These are phyloP conservation scores for Rhynchotus rufescens DNA, from an alignment of 2,797 vertebrate species.

Conservation along the genomic window DNA sequence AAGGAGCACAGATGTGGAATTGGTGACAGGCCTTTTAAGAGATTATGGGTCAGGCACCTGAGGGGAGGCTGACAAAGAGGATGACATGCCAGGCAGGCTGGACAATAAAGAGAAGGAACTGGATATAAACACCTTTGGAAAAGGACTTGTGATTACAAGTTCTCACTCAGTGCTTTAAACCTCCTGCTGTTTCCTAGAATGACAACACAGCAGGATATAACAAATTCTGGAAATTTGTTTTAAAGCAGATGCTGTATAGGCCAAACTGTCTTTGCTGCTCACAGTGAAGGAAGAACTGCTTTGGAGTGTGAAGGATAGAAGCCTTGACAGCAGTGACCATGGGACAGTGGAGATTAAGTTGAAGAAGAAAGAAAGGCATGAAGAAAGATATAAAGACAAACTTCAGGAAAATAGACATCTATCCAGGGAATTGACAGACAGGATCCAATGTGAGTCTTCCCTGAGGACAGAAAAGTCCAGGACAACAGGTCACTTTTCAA, in stretches of 20 bases:
- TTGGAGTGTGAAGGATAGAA: neutral
- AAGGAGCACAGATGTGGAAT: neutral
- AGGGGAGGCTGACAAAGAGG: neutral
- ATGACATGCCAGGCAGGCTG: neutral
- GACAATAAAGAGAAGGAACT: neutral
- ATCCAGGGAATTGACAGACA: neutral
- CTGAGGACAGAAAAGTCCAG: neutral
- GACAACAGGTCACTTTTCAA: neutral
- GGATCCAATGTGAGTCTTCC: neutral
- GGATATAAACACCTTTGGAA: neutral
- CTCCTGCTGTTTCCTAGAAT: neutral
- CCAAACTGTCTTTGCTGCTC: too few species aligned
- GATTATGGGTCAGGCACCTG: neutral
- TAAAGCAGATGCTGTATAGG: neutral
- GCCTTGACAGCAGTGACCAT: neutral
- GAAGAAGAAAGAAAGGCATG: neutral
- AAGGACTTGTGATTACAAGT: neutral
- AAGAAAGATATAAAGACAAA: neutral
- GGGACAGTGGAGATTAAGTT: neutral
- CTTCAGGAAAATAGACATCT: neutral
- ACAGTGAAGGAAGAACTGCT: neutral
- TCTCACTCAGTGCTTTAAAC: neutral
- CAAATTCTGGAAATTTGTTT: neutral
- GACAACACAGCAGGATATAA: neutral
- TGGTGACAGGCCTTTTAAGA: neutral